Evolutionary conservation across 2,888 invertebrate genomes (phyloP).

Genomic region (Agonopterix heracliana): DNA sequence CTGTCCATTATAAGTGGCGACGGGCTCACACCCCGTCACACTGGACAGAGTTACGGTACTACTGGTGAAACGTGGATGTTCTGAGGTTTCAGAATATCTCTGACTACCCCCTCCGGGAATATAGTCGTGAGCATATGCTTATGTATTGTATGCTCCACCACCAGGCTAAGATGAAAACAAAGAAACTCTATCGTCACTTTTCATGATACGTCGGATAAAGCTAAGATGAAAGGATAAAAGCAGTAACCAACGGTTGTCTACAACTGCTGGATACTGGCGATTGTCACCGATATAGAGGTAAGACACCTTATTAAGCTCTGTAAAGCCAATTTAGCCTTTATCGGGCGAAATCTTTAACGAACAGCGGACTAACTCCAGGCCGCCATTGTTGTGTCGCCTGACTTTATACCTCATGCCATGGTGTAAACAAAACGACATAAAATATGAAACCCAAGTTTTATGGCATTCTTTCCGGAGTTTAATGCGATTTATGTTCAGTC

Average conservation of each 20-base stretch:
- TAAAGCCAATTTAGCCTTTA: slow-evolving; percentile 61
- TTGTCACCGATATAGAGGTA: slow-evolving; percentile 38
- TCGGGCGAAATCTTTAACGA: slow-evolving; percentile 53
- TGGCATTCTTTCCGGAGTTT: slow-evolving; percentile 45
- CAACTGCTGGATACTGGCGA: slow-evolving; percentile 23
- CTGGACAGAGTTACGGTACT: too few species aligned
- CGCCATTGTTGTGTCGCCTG: slow-evolving; percentile 61
- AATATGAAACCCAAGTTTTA: slow-evolving; percentile 48
- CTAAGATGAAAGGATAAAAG: slow-evolving; percentile 9
- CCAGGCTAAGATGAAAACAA: too few species aligned
- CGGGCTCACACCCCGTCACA: too few species aligned
- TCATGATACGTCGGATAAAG: background rate
- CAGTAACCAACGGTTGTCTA: slow-evolving; percentile 17
- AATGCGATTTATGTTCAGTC: slow-evolving; percentile 29
- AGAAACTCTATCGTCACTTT: background rate
- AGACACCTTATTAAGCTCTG: slow-evolving; percentile 44
- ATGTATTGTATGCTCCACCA: too few species aligned
- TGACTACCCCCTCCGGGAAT: too few species aligned
- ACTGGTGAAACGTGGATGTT: too few species aligned
- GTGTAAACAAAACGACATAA: slow-evolving; percentile 57
- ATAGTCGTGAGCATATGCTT: too few species aligned
- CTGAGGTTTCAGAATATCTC: too few species aligned
- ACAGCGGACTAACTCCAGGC: slow-evolving; percentile 34
- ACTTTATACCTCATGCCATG: slow-evolving; percentile 35
- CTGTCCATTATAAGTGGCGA: too few species aligned